A percentile compares a stretch with the other conserved stretches of the same genome.
Conservation (phyloP, 1,140 invertebrate species). For the Calosoma granatense region DNA sequence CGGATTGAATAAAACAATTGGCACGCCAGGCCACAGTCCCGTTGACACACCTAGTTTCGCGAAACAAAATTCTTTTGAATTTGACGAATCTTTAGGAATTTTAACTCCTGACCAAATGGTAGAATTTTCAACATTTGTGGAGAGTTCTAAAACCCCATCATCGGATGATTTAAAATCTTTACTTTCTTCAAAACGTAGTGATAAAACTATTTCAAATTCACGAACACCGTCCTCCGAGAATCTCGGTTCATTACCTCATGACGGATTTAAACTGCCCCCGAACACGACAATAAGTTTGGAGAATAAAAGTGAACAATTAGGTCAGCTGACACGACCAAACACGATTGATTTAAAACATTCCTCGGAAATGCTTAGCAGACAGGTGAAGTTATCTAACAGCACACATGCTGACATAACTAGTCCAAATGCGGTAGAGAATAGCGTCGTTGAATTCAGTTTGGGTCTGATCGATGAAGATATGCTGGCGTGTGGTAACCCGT, state of each 20-base stretch:
- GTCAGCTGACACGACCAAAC: neutral
- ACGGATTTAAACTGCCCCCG: neutral
- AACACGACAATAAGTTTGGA: neutral
- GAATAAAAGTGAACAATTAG: neutral
- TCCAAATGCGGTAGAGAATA: slow-evolving; percentile 22
- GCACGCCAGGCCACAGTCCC: neutral
- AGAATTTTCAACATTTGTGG: neutral
- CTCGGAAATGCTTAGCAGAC: neutral
- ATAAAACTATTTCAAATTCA: slow-evolving; percentile 7
- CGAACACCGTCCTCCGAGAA: slow-evolving; percentile 24
- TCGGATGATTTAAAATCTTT: neutral
- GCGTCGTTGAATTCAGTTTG: slow-evolving; percentile 26
- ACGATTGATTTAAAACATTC: neutral
- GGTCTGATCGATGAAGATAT: slow-evolving; percentile 27
- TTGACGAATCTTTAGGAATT: slow-evolving; percentile 72
- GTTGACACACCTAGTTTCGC: slow-evolving; percentile 33
- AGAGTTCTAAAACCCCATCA: neutral
- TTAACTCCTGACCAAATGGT: slow-evolving; percentile 80
- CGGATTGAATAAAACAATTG: neutral
- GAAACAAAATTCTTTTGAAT: slow-evolving; percentile 64
- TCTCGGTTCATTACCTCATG: neutral
- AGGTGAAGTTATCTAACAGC: neutral
- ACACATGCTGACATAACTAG: slow-evolving; percentile 18
- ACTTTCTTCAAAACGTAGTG: neutral
- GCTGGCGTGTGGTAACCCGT: slow-evolving; percentile 15